phyloP scores from a whole-genome alignment of 1,140 invertebrate genomes.

The Apolygus lucorum region DNA sequence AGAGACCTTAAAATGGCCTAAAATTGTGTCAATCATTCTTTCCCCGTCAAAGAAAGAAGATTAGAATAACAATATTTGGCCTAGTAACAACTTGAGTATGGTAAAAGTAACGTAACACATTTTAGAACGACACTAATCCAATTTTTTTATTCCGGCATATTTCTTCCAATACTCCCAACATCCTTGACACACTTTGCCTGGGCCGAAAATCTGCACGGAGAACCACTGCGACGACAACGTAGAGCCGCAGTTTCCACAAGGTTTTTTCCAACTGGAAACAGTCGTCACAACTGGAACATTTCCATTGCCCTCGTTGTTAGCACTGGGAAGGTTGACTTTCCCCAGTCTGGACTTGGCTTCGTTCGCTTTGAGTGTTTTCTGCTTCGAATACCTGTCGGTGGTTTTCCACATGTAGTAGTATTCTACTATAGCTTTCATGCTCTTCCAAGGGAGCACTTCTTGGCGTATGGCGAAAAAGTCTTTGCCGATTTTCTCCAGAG shows the following conservation, averaged over 20 bases:
- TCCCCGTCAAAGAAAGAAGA: no score
- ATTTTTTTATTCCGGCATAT: no score
- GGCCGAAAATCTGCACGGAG: background rate
- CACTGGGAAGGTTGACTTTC: background rate
- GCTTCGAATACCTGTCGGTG: background rate
- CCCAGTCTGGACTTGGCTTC: background rate
- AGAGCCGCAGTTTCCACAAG: background rate
- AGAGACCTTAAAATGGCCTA: no score
- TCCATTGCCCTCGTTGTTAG: background rate
- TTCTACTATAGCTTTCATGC: background rate
- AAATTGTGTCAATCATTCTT: no score
- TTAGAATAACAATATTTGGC: no score
- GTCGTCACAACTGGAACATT: no score
- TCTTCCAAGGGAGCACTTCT: constrained; percentile 5
- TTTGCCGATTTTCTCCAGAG: background rate
- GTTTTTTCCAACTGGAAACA: background rate
- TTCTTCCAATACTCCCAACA: background rate
- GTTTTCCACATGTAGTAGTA: constrained; percentile 17
- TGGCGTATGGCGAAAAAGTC: background rate
- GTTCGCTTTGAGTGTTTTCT: background rate
- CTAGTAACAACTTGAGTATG: no score
- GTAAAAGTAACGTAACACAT: no score
- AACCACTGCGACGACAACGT: background rate
- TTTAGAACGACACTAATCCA: no score
- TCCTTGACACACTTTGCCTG: background rate